Evolutionary conservation across 1,140 invertebrate genomes (phyloP).

Genomic region (Caenorhabditis remanei): DNA sequence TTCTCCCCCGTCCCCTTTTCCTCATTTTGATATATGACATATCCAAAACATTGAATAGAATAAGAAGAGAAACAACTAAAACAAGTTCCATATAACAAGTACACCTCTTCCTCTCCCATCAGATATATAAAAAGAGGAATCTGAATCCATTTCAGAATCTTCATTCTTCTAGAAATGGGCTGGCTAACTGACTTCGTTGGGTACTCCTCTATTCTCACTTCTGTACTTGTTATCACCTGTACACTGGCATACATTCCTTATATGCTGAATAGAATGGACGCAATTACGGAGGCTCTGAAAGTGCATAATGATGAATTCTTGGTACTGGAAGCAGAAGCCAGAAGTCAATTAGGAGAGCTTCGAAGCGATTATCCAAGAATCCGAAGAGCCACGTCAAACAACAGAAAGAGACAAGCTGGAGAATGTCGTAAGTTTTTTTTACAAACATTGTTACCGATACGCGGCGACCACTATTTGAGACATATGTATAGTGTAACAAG

Average conservation of each 20-base stretch:
- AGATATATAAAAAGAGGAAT: slow-evolving; percentile 12
- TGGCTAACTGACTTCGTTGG: slow-evolving; percentile 15
- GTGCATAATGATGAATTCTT: slow-evolving; percentile 41
- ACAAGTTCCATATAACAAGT: slow-evolving; percentile 3
- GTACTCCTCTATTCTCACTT: slow-evolving; percentile 23
- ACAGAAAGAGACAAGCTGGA: slow-evolving; percentile 45
- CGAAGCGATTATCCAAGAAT: neutral
- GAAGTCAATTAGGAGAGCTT: slow-evolving; percentile 26
- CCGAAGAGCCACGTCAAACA: slow-evolving; percentile 9
- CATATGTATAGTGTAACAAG: neutral
- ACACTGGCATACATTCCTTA: slow-evolving; percentile 26
- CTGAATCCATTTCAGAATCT: neutral
- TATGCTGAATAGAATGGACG: slow-evolving; percentile 22
- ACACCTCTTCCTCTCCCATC: neutral
- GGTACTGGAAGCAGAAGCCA: slow-evolving; percentile 6
- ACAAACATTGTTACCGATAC: too few relatives aligned
- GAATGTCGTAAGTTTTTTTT: slow-evolving; percentile 28
- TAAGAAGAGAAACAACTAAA: neutral
- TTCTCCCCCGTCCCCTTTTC: neutral
- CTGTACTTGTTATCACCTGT: slow-evolving; percentile 18
- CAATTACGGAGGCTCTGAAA: neutral
- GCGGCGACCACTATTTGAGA: too few relatives aligned
- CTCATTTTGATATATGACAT: slow-evolving; percentile 1
- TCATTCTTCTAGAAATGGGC: neutral
- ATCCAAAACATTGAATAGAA: neutral